These are phyloP conservation scores for Apodemia hepburni DNA, from an alignment of 2,888 invertebrate genomes.

Conservation along the genomic window DNA sequence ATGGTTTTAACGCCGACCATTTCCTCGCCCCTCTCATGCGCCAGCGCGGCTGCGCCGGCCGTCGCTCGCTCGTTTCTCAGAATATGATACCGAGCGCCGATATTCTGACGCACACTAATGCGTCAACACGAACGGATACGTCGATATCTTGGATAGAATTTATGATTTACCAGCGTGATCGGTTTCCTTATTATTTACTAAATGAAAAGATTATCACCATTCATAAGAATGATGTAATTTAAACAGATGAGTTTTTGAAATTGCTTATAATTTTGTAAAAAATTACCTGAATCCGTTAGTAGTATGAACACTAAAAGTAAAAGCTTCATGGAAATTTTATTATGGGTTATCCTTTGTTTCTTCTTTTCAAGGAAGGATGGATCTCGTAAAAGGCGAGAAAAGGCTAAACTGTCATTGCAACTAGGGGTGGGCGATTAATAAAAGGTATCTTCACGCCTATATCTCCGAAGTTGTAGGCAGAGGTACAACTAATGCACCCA, in stretches of 20 bases:
- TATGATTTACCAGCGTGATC: slow-evolving; percentile 30
- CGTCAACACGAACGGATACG: slow-evolving; percentile 31
- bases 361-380: too few relatives aligned
- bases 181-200: slow-evolving; percentile 12
- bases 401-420: too few relatives aligned
- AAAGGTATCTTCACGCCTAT: too few relatives aligned
- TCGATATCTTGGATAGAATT: slow-evolving; percentile 41
- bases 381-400: too few relatives aligned
- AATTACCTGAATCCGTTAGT: background rate
- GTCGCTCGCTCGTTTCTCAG: slow-evolving; percentile 48
- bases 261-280: background rate
- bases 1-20: slow-evolving; percentile 52
- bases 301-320: background rate
- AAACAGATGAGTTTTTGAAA: background rate
- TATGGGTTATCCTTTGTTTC: too few relatives aligned
- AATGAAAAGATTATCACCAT: background rate
- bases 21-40: slow-evolving; percentile 35
- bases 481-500: too few relatives aligned
- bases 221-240: background rate
- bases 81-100: slow-evolving; percentile 51
- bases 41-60: slow-evolving; percentile 33
- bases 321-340: too few relatives aligned
- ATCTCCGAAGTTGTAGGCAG: too few relatives aligned
- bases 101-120: slow-evolving; percentile 40
- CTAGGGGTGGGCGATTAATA: too few relatives aligned